Conservation (phyloP, 2,113 vertebrate species). For the Cryptomyrus ogoouensis region DNA sequence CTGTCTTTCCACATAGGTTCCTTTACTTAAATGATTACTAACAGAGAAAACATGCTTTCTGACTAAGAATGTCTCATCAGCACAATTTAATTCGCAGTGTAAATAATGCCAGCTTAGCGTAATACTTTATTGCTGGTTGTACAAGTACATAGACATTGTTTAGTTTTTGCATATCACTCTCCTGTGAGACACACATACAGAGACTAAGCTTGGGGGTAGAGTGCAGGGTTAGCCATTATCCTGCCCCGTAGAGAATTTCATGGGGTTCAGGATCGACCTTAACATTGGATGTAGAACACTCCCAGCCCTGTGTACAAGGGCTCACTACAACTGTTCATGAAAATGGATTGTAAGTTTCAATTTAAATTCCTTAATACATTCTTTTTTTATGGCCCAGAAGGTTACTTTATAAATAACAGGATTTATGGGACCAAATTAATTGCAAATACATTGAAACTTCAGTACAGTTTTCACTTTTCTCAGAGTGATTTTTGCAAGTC, state of each 20-base stretch:
- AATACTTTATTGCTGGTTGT: neutral
- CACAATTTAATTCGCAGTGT: neutral
- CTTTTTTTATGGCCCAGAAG: neutral
- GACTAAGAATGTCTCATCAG: neutral
- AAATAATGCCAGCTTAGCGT: neutral
- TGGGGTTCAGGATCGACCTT: neutral
- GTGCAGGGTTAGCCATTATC: neutral
- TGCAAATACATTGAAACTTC: neutral
- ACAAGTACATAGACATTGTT: neutral
- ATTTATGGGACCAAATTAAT: neutral
- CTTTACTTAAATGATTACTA: neutral
- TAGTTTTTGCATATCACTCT: neutral
- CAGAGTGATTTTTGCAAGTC: neutral
- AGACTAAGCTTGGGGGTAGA: neutral
- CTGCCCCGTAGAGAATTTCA: neutral
- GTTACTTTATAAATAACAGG: neutral
- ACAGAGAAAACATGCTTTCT: neutral
- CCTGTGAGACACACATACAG: neutral
- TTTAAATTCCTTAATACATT: neutral
- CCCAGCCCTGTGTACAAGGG: neutral
- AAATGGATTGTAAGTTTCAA: neutral
- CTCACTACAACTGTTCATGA: neutral
- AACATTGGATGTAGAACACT: neutral
- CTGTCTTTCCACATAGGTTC: neutral
- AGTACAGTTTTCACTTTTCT: neutral